Conservation (phyloP, 1,140 invertebrate genomes). For the Drosophila varians region DNA sequence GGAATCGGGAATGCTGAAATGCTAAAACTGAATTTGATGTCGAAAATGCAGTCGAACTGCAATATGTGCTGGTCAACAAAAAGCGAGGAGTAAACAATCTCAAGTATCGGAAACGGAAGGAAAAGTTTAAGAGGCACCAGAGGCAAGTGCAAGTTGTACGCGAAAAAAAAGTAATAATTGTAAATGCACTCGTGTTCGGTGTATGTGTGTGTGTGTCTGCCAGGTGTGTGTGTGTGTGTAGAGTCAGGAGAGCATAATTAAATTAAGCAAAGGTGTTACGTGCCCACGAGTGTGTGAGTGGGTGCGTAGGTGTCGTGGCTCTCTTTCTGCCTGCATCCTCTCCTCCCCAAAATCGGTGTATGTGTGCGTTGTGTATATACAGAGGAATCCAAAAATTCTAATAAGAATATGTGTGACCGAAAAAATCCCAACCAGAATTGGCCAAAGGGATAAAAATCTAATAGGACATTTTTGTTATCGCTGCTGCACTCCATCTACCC, state of each 20-base stretch:
- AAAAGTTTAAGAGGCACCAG: conserved; percentile 15
- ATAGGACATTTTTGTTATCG: conserved; percentile 57
- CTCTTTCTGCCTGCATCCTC: conserved; percentile 24
- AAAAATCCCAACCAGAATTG: background rate
- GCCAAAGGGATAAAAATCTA: too few species aligned
- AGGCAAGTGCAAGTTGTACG: conserved; percentile 24
- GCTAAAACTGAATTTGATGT: background rate
- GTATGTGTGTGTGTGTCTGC: conserved; percentile 31
- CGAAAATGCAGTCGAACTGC: background rate
- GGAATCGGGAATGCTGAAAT: background rate
- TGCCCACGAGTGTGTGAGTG: conserved; percentile 46
- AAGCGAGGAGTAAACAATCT: conserved; percentile 17
- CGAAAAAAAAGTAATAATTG: conserved; percentile 26
- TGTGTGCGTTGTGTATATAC: conserved; percentile 70
- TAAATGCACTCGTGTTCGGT: conserved; percentile 40
- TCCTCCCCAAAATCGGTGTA: conserved; percentile 3
- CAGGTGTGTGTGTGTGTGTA: conserved; percentile 46
- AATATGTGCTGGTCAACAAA: conserved; percentile 1
- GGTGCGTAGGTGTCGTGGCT: conserved; percentile 40
- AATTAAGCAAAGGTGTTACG: conserved; percentile 74
- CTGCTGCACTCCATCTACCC: conserved; percentile 15
- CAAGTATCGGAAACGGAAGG: conserved; percentile 30
- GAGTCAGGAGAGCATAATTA: conserved; percentile 72
- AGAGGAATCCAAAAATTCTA: conserved; percentile 73
- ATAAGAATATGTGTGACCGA: conserved; percentile 54